Evolutionary conservation across 1,140 invertebrate species (phyloP), one percentile per base, ranked within the genome.

Genomic region (Trissolcus basalis): DNA sequence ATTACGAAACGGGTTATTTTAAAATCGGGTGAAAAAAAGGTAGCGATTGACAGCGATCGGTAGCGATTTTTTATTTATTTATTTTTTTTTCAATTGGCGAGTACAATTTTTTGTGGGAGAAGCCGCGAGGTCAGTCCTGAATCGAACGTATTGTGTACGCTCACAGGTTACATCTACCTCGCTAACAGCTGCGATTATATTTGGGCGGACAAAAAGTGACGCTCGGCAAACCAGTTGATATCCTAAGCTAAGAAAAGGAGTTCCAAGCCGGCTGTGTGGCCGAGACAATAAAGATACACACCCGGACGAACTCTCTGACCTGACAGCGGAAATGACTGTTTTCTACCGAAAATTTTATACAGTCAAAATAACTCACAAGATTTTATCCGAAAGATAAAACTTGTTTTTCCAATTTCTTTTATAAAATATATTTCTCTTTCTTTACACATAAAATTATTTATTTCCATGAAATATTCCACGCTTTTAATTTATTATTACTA

Each of bases 1-100:
- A 82, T 80, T 80, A 78, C 80, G 71, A 81, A 81, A 77, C 79
- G 55, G 35, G 72, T 79, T 39, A 39, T 39, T 75, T 65, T 12
- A 45, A 60, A 61, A 49, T 61, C 61, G 33, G 45, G 53, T 63
- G 55, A 73, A 54, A 53, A 64, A 80, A 69, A 65, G 32, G 36
- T 59, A 68, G 19, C 47, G 12, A 79, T 74, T 56, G 53, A 68
- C 75, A 6, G 19, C 19, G 19, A 27, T n/a, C n/a, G n/a, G n/a
- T n/a, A n/a, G n/a, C n/a, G n/a, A n/a, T n/a, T n/a, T n/a, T n/a
- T n/a, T n/a, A n/a, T n/a, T n/a, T n/a, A n/a, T n/a, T n/a, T n/a
- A 27, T 27, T 27, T 27, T 27, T 27, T 27, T 27, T 6, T 27
- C 19, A 27, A 3, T 27, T 27, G 19, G 19, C 19, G 19, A 27